These are phyloP conservation scores for Poecilia gillii DNA, from an alignment of 2,797 vertebrate genomes.

Conservation along the genomic window DNA sequence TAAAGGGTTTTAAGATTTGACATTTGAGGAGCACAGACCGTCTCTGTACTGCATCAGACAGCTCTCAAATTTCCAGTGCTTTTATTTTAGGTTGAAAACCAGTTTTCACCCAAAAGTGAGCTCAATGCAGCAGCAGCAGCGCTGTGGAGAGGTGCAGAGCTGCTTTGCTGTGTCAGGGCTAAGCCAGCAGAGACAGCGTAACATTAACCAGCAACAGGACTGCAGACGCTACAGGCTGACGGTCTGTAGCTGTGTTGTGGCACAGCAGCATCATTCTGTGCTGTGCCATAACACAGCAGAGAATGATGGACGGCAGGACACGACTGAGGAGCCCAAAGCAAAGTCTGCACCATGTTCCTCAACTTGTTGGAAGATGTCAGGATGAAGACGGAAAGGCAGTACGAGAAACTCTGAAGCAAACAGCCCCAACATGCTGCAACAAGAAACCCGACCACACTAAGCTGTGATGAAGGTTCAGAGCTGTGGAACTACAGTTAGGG, in stretches of 20 bases:
- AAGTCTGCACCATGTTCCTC: neutral
- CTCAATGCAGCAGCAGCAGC: slow-evolving; percentile 23
- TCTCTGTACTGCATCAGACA: neutral
- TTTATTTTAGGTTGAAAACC: neutral
- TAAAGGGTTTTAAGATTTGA: neutral
- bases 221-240: slow-evolving; percentile 13
- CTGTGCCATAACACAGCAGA: neutral
- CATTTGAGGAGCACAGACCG: neutral
- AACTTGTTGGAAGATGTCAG: neutral
- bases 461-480: neutral
- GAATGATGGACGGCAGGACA: neutral
- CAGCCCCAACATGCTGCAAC: neutral
- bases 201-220: slow-evolving; percentile 27
- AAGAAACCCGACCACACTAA: neutral
- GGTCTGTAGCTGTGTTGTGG: neutral
- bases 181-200: slow-evolving; percentile 28
- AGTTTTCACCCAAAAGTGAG: neutral
- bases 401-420: neutral
- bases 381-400: neutral
- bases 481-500: neutral
- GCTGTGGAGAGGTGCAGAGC: neutral
- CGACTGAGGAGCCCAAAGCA: neutral
- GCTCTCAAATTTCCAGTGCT: neutral
- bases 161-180: slow-evolving; percentile 45
- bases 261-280: too few relatives aligned